These are phyloP conservation scores for Trochalopteron elliotii DNA, from an alignment of 2,113 vertebrate genomes.

Conservation along the genomic window DNA sequence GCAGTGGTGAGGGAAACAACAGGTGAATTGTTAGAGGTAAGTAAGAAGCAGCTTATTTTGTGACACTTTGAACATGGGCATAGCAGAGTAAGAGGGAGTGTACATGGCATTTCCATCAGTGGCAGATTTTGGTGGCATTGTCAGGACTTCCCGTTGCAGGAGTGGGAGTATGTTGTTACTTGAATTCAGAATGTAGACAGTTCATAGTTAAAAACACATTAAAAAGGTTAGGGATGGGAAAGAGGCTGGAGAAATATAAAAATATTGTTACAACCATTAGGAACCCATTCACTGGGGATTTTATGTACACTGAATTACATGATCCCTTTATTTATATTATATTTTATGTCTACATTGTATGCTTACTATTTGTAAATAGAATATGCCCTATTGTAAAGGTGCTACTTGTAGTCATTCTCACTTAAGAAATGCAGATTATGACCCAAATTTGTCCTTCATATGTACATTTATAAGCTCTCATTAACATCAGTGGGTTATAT, in stretches of 20 bases:
- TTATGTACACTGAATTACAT: background rate
- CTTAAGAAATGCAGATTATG: background rate
- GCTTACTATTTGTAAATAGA: background rate
- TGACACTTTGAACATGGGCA: background rate
- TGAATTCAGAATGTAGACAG: background rate
- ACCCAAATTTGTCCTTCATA: background rate
- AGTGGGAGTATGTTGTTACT: background rate
- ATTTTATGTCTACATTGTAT: background rate
- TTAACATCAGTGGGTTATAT: background rate
- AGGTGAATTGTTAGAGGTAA: background rate
- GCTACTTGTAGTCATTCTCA: background rate
- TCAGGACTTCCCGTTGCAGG: background rate
- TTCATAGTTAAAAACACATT: background rate
- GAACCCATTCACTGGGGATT: background rate
- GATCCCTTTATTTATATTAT: background rate
- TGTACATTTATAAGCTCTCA: background rate
- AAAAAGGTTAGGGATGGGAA: background rate
- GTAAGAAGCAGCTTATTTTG: background rate
- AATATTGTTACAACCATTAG: background rate
- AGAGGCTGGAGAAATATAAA: background rate
- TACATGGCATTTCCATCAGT: background rate
- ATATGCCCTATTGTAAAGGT: background rate
- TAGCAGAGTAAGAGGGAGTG: background rate
- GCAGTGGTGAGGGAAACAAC: background rate
- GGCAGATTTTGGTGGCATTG: background rate